Base-by-base conservation (phyloP, 30 jellyfish, hydroid and myxozoan species). In the Turritopsis dohrnii region DNA sequence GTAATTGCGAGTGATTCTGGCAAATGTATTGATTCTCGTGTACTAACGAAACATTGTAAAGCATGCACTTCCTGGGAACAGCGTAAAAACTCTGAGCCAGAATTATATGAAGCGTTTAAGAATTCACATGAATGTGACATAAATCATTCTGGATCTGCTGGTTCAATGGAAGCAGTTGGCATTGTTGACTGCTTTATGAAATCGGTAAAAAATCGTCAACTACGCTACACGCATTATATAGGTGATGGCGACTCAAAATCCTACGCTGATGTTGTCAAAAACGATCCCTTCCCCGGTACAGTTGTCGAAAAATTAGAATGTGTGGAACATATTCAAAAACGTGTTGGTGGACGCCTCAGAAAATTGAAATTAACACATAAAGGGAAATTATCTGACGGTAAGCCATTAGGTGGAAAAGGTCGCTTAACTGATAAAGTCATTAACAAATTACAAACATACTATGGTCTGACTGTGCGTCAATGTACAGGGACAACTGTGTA, bases 371-470 rank as follows among this genome's bases (percentile, higher is more conserved):
- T 25, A 22, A 53, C 81, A 1, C 25, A 28, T 16, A 53, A 79
- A 24, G 81, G 18, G 22, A 7, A 7, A 52, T 8, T 79, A 1
- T 28, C 86, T 18, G 86, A 79, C 28, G 81, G 41, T 3, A 79
- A 79, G 28, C 8, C 86, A 3, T n/a, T 79, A 1, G 86, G 86
- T 8, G 86, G 86, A 16, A 79, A 79, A 79, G 60, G 86, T 29
- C 81, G 86, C 7, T 84, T 79, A 1, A 52, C 86, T 1, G 86
- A 79, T 4, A 29, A 29, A 53, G 79, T 79, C 13, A 7, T 52
- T 1, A 79, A 79, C 1, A 29, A 79, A 28, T 9, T 79, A 3
- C 86, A 79, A 28, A 79, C 7, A 3, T 79, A 29, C 28, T 79
- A 1, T 79, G 81, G 81, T 79, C 9, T 79, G 7, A 84, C 81